A percentile compares a stretch with the other conserved stretches of the same genome.
phyloP scores from a whole-genome alignment of 37 sponge, comb jelly and placozoan species.

The Oscarella lobularis region DNA sequence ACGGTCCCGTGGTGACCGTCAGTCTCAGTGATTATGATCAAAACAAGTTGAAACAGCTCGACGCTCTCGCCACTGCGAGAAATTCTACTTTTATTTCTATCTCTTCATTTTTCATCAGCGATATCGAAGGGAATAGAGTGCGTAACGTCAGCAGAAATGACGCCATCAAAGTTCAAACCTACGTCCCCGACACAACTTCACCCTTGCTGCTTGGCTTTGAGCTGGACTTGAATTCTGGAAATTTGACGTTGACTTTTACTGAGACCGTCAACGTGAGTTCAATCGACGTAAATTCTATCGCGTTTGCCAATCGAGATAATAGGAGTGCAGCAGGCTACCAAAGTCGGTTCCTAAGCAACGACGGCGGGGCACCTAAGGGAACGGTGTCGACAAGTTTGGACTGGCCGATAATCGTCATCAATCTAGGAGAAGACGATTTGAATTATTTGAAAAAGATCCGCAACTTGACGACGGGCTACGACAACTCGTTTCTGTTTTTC shows the following conservation, averaged over 20 bases:
- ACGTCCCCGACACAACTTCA: not conserved
- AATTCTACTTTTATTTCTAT: constrained; percentile 51
- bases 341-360: not conserved
- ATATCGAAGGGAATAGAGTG: constrained; percentile 8
- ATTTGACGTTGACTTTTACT: constrained; percentile 7
- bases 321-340: not conserved
- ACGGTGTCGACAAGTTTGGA: constrained; percentile 47
- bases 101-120: constrained; percentile 28
- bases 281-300: not conserved
- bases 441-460: constrained; percentile 64
- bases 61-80: constrained; percentile 27
- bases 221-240: constrained; percentile 9
- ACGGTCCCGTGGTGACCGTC: constrained; percentile 1
- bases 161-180: not conserved
- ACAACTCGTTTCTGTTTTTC: constrained; percentile 42
- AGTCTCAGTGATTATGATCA: constrained; percentile 41
- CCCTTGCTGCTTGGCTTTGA: constrained; percentile 5
- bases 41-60: constrained; percentile 59
- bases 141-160: not conserved
- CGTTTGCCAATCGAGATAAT: not conserved
- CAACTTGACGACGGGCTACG: constrained; percentile 20
- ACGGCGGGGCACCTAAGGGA: constrained; percentile 15
- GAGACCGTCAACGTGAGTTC: constrained; percentile 19
- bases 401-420: constrained; percentile 35
- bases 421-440: constrained; percentile 65